phyloP scores from a whole-genome alignment of 2,113 vertebrate species.

The Pungitius pungitius region DNA sequence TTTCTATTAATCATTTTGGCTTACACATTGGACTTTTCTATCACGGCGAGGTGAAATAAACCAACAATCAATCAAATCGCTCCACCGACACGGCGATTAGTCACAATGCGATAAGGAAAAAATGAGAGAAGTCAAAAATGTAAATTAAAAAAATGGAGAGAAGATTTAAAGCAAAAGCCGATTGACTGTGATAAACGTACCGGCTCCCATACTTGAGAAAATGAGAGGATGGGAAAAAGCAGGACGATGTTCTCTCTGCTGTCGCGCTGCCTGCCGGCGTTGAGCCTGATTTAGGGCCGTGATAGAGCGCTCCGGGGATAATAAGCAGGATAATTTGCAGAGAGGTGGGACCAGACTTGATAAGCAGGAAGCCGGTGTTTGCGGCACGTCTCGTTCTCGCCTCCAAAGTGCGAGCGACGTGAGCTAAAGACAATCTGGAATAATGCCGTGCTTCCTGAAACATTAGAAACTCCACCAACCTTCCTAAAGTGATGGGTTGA shows the following conservation, averaged over 20 bases:
- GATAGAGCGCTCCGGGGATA: constrained; percentile 72
- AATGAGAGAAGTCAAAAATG: constrained; percentile 45
- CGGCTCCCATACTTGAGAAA: constrained; percentile 15
- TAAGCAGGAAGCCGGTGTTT: constrained; percentile 52
- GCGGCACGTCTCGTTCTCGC: constrained; percentile 11
- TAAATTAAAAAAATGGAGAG: constrained; percentile 38
- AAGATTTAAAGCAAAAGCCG: constrained; percentile 22
- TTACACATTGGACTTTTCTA: neutral
- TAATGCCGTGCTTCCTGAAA: no score
- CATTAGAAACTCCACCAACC: no score
- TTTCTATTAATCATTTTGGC: neutral
- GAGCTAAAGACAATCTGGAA: no score
- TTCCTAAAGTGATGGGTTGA: constrained; percentile 19
- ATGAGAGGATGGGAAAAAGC: constrained; percentile 15
- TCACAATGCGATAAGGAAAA: constrained; percentile 36
- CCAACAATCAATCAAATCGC: neutral
- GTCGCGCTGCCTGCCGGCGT: constrained; percentile 51
- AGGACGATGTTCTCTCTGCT: constrained; percentile 53
- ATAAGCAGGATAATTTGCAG: constrained; percentile 77
- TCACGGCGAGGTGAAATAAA: neutral
- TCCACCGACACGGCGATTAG: constrained; percentile 1
- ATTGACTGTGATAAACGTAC: constrained; percentile 18
- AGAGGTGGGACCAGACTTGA: constrained; percentile 71
- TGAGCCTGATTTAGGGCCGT: constrained; percentile 70
- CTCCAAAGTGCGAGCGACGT: no score